A percentile compares a stretch with the other conserved stretches of the same genome.
phyloP scores from a whole-genome alignment of 1,140 invertebrate species.

The Drosophila yakuba region DNA sequence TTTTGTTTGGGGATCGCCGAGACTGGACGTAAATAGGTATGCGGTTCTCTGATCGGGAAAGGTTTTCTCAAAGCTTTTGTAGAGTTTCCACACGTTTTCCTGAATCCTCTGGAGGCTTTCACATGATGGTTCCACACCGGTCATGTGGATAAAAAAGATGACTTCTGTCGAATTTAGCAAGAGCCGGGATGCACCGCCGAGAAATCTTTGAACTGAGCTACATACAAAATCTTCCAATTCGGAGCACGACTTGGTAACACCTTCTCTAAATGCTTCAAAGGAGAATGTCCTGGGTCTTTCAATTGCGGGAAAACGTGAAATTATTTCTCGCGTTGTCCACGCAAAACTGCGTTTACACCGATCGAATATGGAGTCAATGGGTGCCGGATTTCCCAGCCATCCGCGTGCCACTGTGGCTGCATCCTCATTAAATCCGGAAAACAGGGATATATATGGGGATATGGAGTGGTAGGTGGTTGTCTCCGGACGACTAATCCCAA shows the following conservation, averaged over 20 bases:
- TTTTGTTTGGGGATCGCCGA: conserved; percentile 96
- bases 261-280: conserved; percentile 86
- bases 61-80: conserved; percentile 88
- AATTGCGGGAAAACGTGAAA: conserved; percentile 88
- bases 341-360: conserved; percentile 87
- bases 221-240: conserved; percentile 96
- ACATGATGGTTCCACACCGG: conserved; percentile 94
- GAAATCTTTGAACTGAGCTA: conserved; percentile 89
- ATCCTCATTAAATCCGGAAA: conserved; percentile 97
- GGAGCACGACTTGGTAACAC: conserved; percentile 89
- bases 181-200: conserved; percentile 85
- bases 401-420: conserved; percentile 88
- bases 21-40: conserved; percentile 96
- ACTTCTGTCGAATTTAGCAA: conserved; percentile 87
- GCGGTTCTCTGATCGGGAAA: conserved; percentile 93
- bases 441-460: conserved; percentile 96
- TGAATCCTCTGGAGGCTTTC: conserved; percentile 90
- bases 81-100: conserved; percentile 91
- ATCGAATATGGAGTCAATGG: conserved; percentile 98
- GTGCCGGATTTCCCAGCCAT: conserved; percentile 93
- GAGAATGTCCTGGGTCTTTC: conserved; percentile 66
- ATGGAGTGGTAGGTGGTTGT: conserved; percentile 97
- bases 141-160: conserved; percentile 96
- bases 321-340: conserved; percentile 97
- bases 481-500: conserved; percentile 95